A percentile compares a stretch with the other conserved stretches of the same genome.
phyloP scores from a whole-genome alignment of 2,113 vertebrate genomes.

The Myanophis thanlyinensis region DNA sequence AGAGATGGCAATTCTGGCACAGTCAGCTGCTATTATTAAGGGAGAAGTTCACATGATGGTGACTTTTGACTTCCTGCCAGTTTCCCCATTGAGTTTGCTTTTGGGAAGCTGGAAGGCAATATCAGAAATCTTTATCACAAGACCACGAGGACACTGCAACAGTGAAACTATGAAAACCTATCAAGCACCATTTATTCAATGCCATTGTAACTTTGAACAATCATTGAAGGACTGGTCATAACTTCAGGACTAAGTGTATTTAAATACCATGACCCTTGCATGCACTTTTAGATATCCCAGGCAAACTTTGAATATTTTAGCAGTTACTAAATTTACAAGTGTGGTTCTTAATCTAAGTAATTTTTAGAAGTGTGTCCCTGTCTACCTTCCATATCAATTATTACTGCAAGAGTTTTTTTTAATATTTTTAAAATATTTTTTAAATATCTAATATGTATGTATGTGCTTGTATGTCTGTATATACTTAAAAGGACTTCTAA shows the following conservation, averaged over 20 bases:
- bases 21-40: neutral
- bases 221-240: neutral
- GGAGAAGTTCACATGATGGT: neutral
- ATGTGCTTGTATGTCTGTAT: neutral
- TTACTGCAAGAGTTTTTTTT: neutral
- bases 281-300: constrained; percentile 37
- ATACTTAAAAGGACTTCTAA: neutral
- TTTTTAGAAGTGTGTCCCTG: constrained; percentile 13
- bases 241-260: neutral
- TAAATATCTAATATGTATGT: neutral
- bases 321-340: constrained; percentile 39
- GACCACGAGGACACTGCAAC: neutral
- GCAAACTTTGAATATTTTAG: constrained; percentile 65
- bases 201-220: neutral
- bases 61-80: neutral
- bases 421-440: no score
- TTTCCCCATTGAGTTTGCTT: neutral
- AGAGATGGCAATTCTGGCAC: neutral
- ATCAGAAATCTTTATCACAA: neutral
- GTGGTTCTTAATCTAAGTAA: constrained; percentile 49
- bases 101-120: neutral
- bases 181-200: neutral
- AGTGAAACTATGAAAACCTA: neutral
- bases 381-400: neutral
- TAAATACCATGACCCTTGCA: constrained; percentile 10